A percentile compares a stretch with the other conserved stretches of the same genome.
Conservation (phyloP, 2,113 vertebrate species). For the Calypte anna region DNA sequence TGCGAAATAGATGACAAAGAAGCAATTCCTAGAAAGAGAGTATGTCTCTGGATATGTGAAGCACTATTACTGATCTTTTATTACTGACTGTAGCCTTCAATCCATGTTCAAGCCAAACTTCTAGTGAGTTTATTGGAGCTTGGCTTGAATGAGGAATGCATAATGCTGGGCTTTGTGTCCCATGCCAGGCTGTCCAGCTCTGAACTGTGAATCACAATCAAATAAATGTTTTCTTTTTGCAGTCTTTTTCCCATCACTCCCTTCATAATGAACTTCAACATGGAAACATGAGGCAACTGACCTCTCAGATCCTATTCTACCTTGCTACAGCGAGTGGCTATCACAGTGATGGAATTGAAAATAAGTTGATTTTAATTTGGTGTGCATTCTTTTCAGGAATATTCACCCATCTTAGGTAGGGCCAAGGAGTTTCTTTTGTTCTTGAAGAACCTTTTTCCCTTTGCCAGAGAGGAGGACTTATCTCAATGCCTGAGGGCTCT, state of each 20-base stretch:
- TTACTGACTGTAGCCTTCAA: not conserved
- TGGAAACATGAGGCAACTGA: not conserved
- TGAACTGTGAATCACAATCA: not conserved
- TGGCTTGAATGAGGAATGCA: constrained; percentile 41
- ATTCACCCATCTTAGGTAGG: not conserved
- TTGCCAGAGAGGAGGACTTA: not conserved
- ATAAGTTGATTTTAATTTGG: not conserved
- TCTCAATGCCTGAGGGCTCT: not conserved
- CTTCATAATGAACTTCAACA: not conserved
- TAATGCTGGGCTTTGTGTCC: not conserved
- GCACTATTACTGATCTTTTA: constrained; percentile 24
- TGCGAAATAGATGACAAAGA: constrained; percentile 18
- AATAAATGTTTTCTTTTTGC: not conserved
- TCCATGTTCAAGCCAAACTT: constrained; percentile 33
- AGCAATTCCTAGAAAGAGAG: constrained; percentile 19
- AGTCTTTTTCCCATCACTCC: not conserved
- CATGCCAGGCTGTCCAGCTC: constrained; percentile 26
- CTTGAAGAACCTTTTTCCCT: not conserved
- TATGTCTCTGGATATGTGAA: not conserved
- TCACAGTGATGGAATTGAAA: not conserved
- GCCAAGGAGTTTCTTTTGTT: not conserved
- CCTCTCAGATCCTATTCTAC: not conserved
- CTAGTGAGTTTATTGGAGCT: constrained; percentile 15
- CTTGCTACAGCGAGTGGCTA: not conserved
- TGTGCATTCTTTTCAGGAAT: not conserved